These are phyloP conservation scores for Cacatua alba DNA, from an alignment of 2,113 vertebrate species.

Conservation along the genomic window DNA sequence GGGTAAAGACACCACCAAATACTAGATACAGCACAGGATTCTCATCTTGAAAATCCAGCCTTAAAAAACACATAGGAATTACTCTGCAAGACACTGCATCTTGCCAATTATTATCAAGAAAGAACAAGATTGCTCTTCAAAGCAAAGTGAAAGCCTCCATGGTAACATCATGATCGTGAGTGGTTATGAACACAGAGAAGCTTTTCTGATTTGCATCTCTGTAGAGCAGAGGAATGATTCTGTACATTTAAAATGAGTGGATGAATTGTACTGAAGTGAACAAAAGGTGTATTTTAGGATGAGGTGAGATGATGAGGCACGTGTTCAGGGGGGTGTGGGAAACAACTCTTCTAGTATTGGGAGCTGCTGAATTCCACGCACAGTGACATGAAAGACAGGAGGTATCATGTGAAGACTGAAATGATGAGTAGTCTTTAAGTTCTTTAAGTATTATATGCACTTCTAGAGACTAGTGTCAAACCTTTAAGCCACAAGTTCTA, in stretches of 20 bases:
- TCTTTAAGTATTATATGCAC: background rate
- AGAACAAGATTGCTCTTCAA: background rate
- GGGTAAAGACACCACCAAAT: background rate
- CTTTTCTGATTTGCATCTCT: background rate
- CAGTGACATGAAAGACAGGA: background rate
- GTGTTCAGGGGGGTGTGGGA: background rate
- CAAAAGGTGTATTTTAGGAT: background rate
- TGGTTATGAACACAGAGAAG: background rate
- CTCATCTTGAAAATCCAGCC: background rate
- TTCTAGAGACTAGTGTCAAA: background rate
- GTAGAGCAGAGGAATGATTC: background rate
- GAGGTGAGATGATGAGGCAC: background rate
- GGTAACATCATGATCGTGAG: background rate
- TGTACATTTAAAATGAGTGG: background rate
- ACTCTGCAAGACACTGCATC: background rate
- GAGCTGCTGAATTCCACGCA: background rate
- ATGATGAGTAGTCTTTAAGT: background rate
- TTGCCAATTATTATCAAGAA: background rate
- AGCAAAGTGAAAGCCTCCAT: constrained; percentile 26
- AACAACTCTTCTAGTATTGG: background rate
- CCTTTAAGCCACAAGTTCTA: background rate
- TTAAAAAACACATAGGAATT: background rate
- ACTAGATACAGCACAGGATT: background rate
- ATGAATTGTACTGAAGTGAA: background rate
- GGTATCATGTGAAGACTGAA: background rate